phyloP scores from a whole-genome alignment of 2,797 vertebrate genomes.

The Scolopax bukidnonensis region DNA sequence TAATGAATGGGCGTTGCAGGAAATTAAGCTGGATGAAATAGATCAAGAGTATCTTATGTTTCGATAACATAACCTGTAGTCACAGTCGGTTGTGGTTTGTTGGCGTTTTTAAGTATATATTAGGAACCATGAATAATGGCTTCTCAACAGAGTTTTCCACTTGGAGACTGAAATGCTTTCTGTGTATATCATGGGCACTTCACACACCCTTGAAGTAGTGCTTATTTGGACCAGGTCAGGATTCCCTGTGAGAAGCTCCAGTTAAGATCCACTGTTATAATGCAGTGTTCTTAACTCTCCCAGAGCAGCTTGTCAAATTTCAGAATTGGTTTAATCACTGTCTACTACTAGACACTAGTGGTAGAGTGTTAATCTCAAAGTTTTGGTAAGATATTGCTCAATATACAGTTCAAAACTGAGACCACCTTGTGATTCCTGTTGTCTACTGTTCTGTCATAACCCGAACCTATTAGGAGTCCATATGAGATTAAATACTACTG shows the following conservation, averaged over 20 bases:
- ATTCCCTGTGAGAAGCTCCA: neutral
- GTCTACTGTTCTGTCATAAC: neutral
- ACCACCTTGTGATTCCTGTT: neutral
- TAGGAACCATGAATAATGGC: neutral
- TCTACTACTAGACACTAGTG: neutral
- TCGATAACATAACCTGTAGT: neutral
- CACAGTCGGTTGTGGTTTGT: neutral
- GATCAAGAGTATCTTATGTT: neutral
- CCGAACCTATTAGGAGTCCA: neutral
- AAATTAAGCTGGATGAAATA: neutral
- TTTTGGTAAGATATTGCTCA: neutral
- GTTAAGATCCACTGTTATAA: neutral
- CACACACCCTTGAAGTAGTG: neutral
- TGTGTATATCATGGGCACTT: neutral
- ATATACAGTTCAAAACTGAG: neutral
- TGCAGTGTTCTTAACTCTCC: neutral
- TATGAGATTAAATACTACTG: neutral
- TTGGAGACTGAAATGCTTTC: neutral
- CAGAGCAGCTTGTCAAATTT: neutral
- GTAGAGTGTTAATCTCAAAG: neutral
- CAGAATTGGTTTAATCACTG: neutral
- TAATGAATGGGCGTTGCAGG: neutral
- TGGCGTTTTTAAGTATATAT: neutral
- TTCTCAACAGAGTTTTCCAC: neutral
- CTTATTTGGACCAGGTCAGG: neutral